Base-by-base conservation (phyloP, 64 coral and sea anemone genomes). In the Actinia equina region DNA sequence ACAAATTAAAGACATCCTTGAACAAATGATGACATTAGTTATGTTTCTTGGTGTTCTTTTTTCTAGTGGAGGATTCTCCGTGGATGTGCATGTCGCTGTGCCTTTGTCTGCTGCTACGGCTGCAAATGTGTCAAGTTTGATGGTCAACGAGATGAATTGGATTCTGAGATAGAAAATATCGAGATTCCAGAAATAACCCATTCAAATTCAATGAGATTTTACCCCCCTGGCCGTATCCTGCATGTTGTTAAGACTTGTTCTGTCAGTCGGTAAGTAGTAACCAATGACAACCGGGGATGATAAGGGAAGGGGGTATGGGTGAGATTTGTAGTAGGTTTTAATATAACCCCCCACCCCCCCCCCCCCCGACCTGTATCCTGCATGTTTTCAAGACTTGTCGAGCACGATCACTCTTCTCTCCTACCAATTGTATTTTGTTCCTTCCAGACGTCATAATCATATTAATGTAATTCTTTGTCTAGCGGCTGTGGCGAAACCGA, bases 41-140 rank as follows among this genome's bases (percentile, higher is more conserved):
- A 18, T 2, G 17, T 63, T 5, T 13, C 7, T n/a, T 65, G 22
- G 7, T 0, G 62, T 1, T 82, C 25, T 0, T n/a, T 52, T 82
- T 82, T 79, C 23, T 61, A 98, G 96, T 98, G 96, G 96, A 98
- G 95, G 78, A 98, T 98, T 88, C 82, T 98, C 6, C 93, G 96
- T 12, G 93, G 96, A 0, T 98, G 96, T 79, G 93, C 85, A 0
- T 98, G 96, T 78, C 90, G 85, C 18, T 95, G 90, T 64, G 93
- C 94, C 20, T 95, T 98, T 44, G 93, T 88, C 25, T 98, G 96
- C 57, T 94, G 96, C 45, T 86, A 89, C 10, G 91, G 93, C 27
- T 89, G 92, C 61, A 78, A 71, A 11, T 87, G 93, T 23, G 67
- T 91, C 58, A 92, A 92, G 22, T 86, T 70, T 84, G 91, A 92